phyloP scores from a whole-genome alignment of 2,797 vertebrate genomes.

The Schizopygopsis pylzovi region DNA sequence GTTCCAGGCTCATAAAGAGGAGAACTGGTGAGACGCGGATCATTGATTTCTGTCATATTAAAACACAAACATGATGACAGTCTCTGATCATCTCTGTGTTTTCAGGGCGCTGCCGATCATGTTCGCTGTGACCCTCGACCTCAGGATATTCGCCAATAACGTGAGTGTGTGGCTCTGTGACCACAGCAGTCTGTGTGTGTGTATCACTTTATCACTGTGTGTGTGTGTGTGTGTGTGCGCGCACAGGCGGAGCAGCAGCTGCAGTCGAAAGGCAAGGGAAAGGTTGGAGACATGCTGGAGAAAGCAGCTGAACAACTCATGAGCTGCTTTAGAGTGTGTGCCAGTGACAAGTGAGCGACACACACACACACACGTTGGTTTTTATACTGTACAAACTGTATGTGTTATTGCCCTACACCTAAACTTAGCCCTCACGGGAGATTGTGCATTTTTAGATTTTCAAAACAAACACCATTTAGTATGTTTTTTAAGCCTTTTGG shows the following conservation, averaged over 20 bases:
- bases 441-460: no score
- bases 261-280: slow-evolving; percentile 91
- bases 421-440: no score
- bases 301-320: slow-evolving; percentile 95
- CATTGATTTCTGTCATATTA: no score
- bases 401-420: no score
- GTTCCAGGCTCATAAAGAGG: slow-evolving; percentile 94
- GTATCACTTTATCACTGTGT: background rate
- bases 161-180: slow-evolving; percentile 77
- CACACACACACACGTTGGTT: no score
- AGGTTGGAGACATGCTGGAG: slow-evolving; percentile 93
- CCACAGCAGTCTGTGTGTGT: no score
- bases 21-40: no score
- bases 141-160: slow-evolving; percentile 94
- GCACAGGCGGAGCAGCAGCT: slow-evolving; percentile 93
- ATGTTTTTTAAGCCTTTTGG: no score
- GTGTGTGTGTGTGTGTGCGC: background rate
- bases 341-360: slow-evolving; percentile 88
- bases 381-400: no score
- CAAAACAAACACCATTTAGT: no score
- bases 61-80: background rate
- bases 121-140: slow-evolving; percentile 93
- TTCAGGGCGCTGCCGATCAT: slow-evolving; percentile 92
- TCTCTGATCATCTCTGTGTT: background rate
- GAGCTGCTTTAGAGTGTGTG: slow-evolving; percentile 97